Base-by-base conservation (phyloP, 2,888 invertebrate genomes). In the Sminthurides aquaticus region DNA sequence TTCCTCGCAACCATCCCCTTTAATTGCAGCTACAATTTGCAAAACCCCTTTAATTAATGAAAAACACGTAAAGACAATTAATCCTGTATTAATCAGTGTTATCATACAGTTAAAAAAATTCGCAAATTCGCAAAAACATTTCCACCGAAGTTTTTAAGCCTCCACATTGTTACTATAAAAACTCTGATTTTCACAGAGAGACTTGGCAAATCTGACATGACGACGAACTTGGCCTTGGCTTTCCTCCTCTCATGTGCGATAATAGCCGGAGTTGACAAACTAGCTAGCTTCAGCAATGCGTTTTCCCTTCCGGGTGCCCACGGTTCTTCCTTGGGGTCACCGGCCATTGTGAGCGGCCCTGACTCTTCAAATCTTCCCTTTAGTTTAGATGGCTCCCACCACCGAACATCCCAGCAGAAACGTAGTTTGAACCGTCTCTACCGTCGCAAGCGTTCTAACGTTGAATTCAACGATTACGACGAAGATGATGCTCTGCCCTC, bases 221-320 rank as follows among this genome's bases (percentile, higher is more conserved):
- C 57, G 57, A 57, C 57, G 28, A 57, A 26, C 11, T n/a, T 57
- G 3, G 27, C 57, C 26, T n/a, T 57, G n/a, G n/a, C 28, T 20
- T n/a, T 57, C 15, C 2, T 57, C 24, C 26, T 29, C 3, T 57
- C 57, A 18, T 57, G 26, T 24, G 57, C 57, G 20, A n/a, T 52
- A 8, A n/a, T 57, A n/a, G 27, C 27, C 29, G 57, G 57, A 2
- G 57, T 57, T 2, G 57, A 57, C 26, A 28, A 57, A n/a, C 57
- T 57, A 8, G 24, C n/a, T 11, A 34, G 43, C 15, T 34, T 34
- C 24, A 27, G 5, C 57, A 57, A 57, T n/a, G 8, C 22, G 2
- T 24, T 57, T 26, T 28, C 57, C 15, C 27, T 57, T 28, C 57
- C 57, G 2, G 57, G 57, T 26, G 57, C 57, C 8, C 57, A 57